phyloP scores from a whole-genome alignment of 92 coral and sea anemone genomes.

The Chrysogorgia sp. region DNA sequence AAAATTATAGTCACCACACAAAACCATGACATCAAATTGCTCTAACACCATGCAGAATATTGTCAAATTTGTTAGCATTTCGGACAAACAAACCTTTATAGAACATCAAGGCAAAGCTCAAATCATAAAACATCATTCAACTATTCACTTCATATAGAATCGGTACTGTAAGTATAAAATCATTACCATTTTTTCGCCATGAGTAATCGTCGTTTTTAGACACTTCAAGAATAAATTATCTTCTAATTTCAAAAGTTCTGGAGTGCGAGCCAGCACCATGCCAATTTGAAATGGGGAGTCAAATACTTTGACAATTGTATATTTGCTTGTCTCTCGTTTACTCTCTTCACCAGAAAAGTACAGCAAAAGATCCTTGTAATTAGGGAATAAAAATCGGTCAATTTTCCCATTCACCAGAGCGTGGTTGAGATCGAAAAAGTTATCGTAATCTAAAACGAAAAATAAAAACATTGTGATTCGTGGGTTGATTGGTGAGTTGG shows the following conservation, averaged over 20 bases:
- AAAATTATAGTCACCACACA: too few relatives aligned
- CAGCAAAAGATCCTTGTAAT: conserved; percentile 4
- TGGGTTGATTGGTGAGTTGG: not conserved
- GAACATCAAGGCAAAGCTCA: too few relatives aligned
- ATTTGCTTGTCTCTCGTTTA: not conserved
- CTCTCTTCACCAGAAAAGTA: not conserved
- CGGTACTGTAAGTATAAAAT: too few relatives aligned
- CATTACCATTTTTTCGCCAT: not conserved
- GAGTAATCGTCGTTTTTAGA: not conserved
- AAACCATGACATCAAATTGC: too few relatives aligned
- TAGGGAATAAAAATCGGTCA: not conserved
- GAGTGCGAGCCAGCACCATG: not conserved
- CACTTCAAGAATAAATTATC: conserved; percentile 2
- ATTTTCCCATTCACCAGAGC: not conserved
- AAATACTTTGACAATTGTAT: conserved; percentile 9
- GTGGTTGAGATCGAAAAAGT: not conserved
- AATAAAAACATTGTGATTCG: not conserved
- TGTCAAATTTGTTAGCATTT: too few relatives aligned
- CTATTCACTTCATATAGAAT: too few relatives aligned
- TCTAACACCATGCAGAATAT: too few relatives aligned
- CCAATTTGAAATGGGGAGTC: conserved; percentile 27
- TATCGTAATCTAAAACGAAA: not conserved
- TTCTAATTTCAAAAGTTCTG: not conserved
- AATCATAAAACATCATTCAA: too few relatives aligned
- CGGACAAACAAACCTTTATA: too few relatives aligned